Evolutionary conservation across 1,140 invertebrate species (phyloP).

Genomic region (Leptinotarsa texana): DNA sequence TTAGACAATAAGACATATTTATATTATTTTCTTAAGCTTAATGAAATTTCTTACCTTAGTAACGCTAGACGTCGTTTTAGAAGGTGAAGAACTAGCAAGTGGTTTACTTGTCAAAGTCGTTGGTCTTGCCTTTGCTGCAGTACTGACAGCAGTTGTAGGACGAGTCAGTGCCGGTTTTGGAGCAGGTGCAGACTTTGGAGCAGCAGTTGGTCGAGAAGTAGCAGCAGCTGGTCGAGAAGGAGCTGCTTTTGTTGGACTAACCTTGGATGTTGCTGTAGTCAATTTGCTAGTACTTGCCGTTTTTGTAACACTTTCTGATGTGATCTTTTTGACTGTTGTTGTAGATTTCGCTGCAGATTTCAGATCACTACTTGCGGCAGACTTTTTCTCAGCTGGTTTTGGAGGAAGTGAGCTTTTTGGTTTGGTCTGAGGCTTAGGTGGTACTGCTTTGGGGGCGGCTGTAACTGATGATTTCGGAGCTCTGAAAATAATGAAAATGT

Average conservation of each 20-base stretch:
- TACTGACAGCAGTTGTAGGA: conserved; percentile 4
- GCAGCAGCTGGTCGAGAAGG: conserved; percentile 24
- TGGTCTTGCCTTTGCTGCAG: conserved; percentile 30
- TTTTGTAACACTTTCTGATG: conserved; percentile 20
- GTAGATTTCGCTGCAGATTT: conserved; percentile 49
- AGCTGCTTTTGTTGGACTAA: conserved; percentile 6
- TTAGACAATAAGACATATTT: too few relatives aligned
- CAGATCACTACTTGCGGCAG: conserved; percentile 60
- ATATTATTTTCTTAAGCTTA: too few relatives aligned
- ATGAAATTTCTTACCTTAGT: conserved; percentile 27
- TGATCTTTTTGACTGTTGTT: conserved; percentile 10
- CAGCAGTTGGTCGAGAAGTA: conserved; percentile 24
- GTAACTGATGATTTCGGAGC: conserved; percentile 30
- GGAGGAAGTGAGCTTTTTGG: conserved; percentile 31
- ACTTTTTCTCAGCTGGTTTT: conserved; percentile 56
- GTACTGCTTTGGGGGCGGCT: background rate
- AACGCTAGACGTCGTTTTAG: background rate
- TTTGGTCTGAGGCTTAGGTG: conserved; percentile 16
- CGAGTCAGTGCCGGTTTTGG: conserved; percentile 9
- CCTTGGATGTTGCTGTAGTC: conserved; percentile 15
- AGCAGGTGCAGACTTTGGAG: background rate
- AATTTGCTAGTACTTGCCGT: conserved; percentile 22
- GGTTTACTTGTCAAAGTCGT: conserved; percentile 31
- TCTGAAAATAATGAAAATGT: conserved; percentile 11
- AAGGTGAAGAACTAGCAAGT: conserved; percentile 19